Conservation (phyloP, 2,113 vertebrate genomes). For the Tilapia sparmanii region DNA sequence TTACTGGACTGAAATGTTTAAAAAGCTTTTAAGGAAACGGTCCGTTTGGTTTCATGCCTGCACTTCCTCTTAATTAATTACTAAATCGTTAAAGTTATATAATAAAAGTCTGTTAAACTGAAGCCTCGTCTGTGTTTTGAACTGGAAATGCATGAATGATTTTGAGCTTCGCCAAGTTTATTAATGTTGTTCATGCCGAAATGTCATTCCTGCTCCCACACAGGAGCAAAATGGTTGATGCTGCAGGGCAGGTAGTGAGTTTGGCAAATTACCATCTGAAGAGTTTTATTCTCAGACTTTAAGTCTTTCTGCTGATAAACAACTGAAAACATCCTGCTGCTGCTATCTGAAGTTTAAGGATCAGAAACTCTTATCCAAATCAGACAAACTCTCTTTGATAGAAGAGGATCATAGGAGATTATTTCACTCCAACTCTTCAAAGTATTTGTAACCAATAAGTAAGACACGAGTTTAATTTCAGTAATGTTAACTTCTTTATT, state of each 20-base stretch:
- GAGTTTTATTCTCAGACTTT: background rate
- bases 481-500: background rate
- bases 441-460: background rate
- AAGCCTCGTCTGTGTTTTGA: background rate
- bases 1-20: background rate
- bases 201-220: background rate
- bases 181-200: background rate
- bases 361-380: background rate
- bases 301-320: background rate
- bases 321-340: background rate
- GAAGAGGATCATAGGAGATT: background rate
- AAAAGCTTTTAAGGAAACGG: background rate
- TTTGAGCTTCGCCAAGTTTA: background rate
- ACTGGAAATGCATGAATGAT: background rate
- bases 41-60: background rate
- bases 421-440: background rate
- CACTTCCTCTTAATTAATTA: conserved; percentile 8
- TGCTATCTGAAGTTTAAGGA: background rate
- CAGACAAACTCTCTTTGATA: background rate
- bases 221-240: background rate
- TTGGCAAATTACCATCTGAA: background rate
- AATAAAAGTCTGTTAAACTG: conserved; percentile 16
- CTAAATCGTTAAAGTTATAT: conserved; percentile 15
- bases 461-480: background rate
- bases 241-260: background rate